phyloP scores from a whole-genome alignment of 2,888 invertebrate species.

The Trachelus tabidus region DNA sequence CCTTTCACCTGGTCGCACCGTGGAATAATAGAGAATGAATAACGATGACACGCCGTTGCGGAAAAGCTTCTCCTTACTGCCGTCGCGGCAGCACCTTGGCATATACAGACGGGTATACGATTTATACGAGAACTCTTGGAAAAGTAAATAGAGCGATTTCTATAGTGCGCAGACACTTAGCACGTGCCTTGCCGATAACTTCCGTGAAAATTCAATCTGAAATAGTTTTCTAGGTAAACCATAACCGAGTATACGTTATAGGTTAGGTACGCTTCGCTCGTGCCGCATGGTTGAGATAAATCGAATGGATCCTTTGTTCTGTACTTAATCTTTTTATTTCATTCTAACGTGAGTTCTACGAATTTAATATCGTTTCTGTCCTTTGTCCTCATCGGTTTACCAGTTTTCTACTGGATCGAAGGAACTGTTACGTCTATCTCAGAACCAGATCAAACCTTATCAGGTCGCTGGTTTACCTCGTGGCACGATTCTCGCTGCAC shows the following conservation, averaged over 20 bases:
- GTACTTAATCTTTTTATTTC: no score
- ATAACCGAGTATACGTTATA: no score
- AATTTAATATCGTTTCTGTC: neutral
- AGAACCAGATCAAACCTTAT: neutral
- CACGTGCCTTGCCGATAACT: neutral
- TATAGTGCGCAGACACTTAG: neutral
- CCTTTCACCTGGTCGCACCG: conserved; percentile 3
- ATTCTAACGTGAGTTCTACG: neutral
- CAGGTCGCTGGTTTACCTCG: neutral
- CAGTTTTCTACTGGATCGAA: neutral
- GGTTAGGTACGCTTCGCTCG: neutral
- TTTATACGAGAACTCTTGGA: conserved; percentile 24
- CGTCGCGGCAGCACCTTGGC: neutral
- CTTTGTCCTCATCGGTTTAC: neutral
- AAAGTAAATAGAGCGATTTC: neutral
- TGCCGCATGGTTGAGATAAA: neutral
- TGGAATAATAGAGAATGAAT: conserved; percentile 38
- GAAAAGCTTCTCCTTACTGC: conserved; percentile 21
- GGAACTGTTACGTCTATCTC: neutral
- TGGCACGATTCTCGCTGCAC: neutral
- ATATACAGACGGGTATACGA: conserved; percentile 12
- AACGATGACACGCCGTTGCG: conserved; percentile 37
- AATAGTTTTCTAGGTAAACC: neutral
- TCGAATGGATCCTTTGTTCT: neutral
- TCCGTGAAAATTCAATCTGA: neutral